phyloP scores from a whole-genome alignment of 2,113 vertebrate genomes.

The Origma solitaria region DNA sequence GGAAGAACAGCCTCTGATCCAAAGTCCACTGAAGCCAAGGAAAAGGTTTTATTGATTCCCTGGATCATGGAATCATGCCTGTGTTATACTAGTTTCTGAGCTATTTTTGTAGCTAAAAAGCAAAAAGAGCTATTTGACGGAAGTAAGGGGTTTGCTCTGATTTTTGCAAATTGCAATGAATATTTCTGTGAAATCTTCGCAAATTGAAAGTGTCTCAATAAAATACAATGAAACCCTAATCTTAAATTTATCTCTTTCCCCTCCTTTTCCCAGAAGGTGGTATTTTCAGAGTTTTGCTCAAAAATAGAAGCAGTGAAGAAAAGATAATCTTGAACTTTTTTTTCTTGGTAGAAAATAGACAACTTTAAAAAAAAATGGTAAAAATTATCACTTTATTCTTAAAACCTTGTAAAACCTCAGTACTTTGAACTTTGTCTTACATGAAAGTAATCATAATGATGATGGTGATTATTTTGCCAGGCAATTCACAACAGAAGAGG shows the following conservation, averaged over 20 bases:
- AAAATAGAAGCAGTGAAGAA: neutral
- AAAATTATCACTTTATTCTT: neutral
- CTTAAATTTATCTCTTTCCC: neutral
- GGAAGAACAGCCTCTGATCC: neutral
- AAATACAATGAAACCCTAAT: neutral
- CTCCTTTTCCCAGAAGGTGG: neutral
- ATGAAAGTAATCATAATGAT: neutral
- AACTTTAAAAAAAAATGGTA: neutral
- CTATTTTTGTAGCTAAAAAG: neutral
- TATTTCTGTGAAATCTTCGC: neutral
- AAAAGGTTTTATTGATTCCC: neutral
- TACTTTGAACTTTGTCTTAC: neutral
- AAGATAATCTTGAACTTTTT: neutral
- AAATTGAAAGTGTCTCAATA: neutral
- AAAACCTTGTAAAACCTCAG: neutral
- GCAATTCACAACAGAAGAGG: neutral
- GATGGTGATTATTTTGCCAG: neutral
- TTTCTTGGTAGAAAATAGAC: neutral
- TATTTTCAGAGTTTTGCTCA: neutral
- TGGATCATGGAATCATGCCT: neutral
- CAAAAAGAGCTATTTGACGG: neutral
- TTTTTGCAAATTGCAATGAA: neutral
- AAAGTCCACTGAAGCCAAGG: neutral
- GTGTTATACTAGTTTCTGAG: neutral
- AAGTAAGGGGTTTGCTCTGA: neutral